Percentiles rank a stretch among this genome's conserved stretches.
Conservation (phyloP, 1,140 invertebrate species). For the Scylla paramamosain region DNA sequence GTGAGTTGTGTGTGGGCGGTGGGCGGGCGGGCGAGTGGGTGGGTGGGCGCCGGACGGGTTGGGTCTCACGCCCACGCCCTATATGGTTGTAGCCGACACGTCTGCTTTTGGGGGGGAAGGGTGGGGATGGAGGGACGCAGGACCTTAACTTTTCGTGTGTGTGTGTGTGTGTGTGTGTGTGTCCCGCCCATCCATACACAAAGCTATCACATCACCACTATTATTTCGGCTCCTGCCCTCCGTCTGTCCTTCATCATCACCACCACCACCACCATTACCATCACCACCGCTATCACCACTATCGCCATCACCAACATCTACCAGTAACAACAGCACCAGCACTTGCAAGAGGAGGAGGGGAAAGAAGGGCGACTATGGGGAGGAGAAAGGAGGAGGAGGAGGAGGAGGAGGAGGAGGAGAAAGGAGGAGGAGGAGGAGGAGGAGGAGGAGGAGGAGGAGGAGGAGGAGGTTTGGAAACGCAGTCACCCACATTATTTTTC, state of each 20-base stretch:
- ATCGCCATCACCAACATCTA: neutral
- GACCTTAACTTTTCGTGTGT: neutral
- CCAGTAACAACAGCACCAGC: neutral
- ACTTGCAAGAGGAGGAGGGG: neutral
- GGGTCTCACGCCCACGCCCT: neutral
- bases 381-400: neutral
- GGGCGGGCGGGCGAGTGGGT: neutral
- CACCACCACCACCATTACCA: too few species aligned
- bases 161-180: conserved; percentile 20
- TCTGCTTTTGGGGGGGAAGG: neutral
- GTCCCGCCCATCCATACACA: neutral
- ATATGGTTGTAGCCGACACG: neutral
- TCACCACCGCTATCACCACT: too few species aligned
- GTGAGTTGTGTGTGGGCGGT: neutral
- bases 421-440: neutral
- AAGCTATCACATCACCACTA: too few species aligned
- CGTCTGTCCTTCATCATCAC: too few species aligned
- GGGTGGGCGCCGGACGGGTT: neutral
- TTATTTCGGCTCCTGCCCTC: too few species aligned
- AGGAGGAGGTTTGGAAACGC: neutral
- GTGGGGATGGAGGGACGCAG: neutral
- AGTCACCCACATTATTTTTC: conserved; percentile 14
- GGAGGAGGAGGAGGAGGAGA: neutral
- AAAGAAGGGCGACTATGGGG: neutral
- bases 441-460: neutral